Percentiles rank a stretch among this genome's conserved stretches.
Conservation (phyloP, 2,113 vertebrate species). For the Pseudopipra pipra region DNA sequence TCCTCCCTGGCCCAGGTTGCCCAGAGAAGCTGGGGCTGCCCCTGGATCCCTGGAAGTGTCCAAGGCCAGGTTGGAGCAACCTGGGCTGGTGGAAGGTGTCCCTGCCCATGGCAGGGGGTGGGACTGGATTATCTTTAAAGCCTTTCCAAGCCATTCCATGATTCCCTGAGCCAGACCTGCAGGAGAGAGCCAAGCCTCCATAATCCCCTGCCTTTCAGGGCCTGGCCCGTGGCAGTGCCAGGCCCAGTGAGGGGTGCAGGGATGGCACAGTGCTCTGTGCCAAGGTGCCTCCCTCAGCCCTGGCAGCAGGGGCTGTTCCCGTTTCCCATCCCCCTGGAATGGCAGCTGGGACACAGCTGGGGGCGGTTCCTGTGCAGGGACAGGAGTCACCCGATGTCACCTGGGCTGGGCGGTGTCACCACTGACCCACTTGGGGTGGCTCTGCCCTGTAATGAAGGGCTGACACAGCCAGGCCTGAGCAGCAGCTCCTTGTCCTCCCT, state of each 20-base stretch:
- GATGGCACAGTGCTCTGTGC: not conserved
- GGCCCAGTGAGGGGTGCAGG: accelerated
- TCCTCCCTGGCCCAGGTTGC: not conserved
- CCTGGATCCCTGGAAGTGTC: not conserved
- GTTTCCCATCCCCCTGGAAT: not conserved
- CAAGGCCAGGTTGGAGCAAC: not conserved
- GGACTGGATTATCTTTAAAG: not conserved
- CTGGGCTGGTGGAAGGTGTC: not conserved
- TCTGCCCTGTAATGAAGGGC: not conserved
- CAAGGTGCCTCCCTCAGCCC: not conserved
- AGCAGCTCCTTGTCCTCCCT: not conserved
- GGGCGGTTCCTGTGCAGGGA: not conserved
- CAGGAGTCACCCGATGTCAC: not conserved
- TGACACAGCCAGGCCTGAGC: not conserved
- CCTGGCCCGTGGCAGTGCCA: accelerated
- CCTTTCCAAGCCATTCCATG: not conserved
- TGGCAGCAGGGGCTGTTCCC: not conserved
- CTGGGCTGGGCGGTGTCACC: accelerated
- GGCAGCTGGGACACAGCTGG: accelerated
- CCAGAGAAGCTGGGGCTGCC: not conserved
- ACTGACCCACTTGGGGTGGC: not conserved
- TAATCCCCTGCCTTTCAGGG: not conserved
- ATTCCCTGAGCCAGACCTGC: not conserved
- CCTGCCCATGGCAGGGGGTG: not conserved
- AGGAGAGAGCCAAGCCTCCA: accelerated